Conservation (phyloP, 1,140 invertebrate genomes). For the Antheraea mylitta region DNA sequence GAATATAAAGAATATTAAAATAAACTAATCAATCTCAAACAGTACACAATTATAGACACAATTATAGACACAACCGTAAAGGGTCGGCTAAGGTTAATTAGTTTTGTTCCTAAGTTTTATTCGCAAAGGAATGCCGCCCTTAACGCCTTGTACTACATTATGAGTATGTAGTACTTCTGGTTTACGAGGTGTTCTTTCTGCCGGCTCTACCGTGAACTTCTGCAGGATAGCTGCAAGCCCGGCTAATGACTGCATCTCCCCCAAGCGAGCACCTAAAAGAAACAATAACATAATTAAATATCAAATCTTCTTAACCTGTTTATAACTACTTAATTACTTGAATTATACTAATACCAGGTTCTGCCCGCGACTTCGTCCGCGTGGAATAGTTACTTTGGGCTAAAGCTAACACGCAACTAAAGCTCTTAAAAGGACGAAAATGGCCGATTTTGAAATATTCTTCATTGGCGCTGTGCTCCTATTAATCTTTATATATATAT, state of each 20-base stretch:
- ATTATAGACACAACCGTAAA: too few relatives aligned
- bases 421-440: too few relatives aligned
- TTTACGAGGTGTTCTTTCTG: background rate
- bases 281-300: conserved; percentile 6
- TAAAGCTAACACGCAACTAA: too few relatives aligned
- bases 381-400: too few relatives aligned
- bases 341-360: background rate
- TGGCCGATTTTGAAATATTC: too few relatives aligned
- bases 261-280: conserved; percentile 19
- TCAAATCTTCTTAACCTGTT: background rate
- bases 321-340: background rate
- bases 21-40: too few relatives aligned
- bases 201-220: conserved; percentile 21
- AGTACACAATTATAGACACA: too few relatives aligned
- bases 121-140: conserved; percentile 16
- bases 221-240: conserved; percentile 26
- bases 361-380: too few relatives aligned
- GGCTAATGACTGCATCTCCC: conserved; percentile 25
- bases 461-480: too few relatives aligned
- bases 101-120: conserved; percentile 11
- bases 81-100: background rate
- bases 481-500: too few relatives aligned
- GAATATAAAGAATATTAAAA: too few relatives aligned
- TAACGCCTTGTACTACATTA: conserved; percentile 19
- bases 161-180: background rate